phyloP scores from a whole-genome alignment of 2,888 invertebrate genomes.

The Tineola bisselliella region DNA sequence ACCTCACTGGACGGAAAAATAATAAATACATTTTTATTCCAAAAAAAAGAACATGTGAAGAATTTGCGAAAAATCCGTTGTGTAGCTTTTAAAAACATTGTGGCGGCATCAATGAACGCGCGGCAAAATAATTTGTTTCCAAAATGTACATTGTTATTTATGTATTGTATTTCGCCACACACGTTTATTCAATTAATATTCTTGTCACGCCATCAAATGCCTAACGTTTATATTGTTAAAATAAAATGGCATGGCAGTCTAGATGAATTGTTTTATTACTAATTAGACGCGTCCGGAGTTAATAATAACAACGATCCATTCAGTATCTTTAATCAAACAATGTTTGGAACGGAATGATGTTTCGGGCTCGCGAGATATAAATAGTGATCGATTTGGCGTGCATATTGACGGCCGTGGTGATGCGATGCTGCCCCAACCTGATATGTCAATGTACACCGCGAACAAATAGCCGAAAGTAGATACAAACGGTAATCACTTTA shows the following conservation, averaged over 20 bases:
- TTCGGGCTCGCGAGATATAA: conserved; percentile 31
- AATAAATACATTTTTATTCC: too few species aligned
- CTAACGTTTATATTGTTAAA: not conserved
- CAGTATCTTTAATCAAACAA: conserved; percentile 17
- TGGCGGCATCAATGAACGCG: too few species aligned
- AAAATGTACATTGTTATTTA: too few species aligned
- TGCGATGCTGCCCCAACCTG: not conserved
- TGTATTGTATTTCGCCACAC: too few species aligned
- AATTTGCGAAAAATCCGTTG: too few species aligned
- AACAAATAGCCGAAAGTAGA: not conserved
- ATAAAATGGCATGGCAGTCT: not conserved
- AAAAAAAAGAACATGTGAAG: too few species aligned
- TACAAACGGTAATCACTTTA: too few species aligned
- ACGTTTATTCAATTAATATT: not conserved
- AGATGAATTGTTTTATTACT: not conserved
- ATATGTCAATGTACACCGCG: not conserved
- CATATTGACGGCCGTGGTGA: conserved; percentile 38
- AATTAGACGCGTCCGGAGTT: not conserved
- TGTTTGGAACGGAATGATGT: conserved; percentile 21
- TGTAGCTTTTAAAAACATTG: too few species aligned
- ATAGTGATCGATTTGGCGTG: conserved; percentile 57
- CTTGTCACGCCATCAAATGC: not conserved
- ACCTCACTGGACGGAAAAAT: too few species aligned
- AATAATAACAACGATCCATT: conserved; percentile 14
- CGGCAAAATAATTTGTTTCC: too few species aligned